A percentile compares a stretch with the other conserved stretches of the same genome.
Evolutionary conservation across 2,113 vertebrate genomes (phyloP).

Genomic region (Rafetus swinhoei): DNA sequence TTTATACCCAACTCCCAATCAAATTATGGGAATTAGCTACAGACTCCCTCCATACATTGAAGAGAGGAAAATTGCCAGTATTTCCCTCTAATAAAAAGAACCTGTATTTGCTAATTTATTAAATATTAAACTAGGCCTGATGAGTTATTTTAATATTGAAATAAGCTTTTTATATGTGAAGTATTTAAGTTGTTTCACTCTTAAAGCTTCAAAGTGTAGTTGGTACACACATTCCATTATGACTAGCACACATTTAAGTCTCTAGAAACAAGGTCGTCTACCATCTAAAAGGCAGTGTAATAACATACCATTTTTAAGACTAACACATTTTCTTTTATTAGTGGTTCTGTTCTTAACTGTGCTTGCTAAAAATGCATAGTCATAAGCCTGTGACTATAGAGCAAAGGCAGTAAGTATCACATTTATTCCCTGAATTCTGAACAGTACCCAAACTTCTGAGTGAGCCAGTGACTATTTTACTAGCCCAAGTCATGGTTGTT

Average conservation of each 20-base stretch:
- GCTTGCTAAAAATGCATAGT: neutral
- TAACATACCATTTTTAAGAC: neutral
- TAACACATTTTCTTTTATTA: neutral
- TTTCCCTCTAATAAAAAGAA: neutral
- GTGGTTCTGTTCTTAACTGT: neutral
- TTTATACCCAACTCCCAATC: neutral
- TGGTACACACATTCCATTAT: neutral
- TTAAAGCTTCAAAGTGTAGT: neutral
- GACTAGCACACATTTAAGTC: neutral
- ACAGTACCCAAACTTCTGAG: neutral
- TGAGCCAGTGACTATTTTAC: neutral
- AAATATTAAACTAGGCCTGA: neutral
- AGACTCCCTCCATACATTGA: neutral
- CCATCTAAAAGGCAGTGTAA: neutral
- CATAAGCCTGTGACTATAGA: neutral
- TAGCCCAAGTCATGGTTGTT: neutral
- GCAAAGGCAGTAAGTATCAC: neutral
- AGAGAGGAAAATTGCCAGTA: accelerated
- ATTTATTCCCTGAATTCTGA: neutral
- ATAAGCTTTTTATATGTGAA: neutral
- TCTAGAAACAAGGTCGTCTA: neutral
- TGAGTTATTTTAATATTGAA: neutral
- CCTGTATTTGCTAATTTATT: neutral
- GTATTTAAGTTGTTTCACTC: neutral
- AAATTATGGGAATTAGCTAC: accelerated